Base-by-base conservation (phyloP, 2,888 invertebrate genomes). In the Mayetiola destructor region DNA sequence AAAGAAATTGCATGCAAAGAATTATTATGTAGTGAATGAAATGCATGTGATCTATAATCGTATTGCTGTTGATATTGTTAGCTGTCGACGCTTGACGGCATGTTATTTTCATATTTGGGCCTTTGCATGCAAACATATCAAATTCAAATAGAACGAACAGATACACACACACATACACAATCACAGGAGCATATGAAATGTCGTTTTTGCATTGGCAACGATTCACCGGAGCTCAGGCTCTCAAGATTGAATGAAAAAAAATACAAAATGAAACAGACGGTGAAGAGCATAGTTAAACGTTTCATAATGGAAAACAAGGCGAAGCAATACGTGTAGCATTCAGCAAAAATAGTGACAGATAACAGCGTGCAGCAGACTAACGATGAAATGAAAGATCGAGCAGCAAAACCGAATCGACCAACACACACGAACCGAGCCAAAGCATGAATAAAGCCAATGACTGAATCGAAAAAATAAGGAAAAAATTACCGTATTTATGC, bases 31-130 rank as follows among this genome's bases (percentile, higher is more conserved):
- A 48, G 48, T 27, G 27, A 27, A 27, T 48, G 27, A 48, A 48
- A 48, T 48, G 48, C 48, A 48, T 48, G 48, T 48, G 48, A 48
- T 48, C 48, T 48, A 48, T 48, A 48, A 48, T 48, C 48, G 48
- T 48, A n/a, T 48, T 48, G 27, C 48, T 23, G 48, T 48, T 48
- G 48, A 48, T 48, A 48, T 48, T 48, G 48, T 48, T 48, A 27
- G 5, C 48, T 48, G 48, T 48, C 48, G 48, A 48, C 48, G 48
- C 27, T 48, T 48, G 48, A 48, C 48, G 48, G 48, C 48, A 48
- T 48, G 48, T 42, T 42, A 42, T 42, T 42, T 42, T 42, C 42
- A 42, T 23, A 42, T 42, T 42, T 42, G 42, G n/a, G n/a, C n/a
- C 39, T 3, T 48, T 48, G 48, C 48, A 48, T 48, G 48, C 48